These are phyloP conservation scores for Achlya flavicornis DNA, from an alignment of 2,888 invertebrate species.

Conservation along the genomic window DNA sequence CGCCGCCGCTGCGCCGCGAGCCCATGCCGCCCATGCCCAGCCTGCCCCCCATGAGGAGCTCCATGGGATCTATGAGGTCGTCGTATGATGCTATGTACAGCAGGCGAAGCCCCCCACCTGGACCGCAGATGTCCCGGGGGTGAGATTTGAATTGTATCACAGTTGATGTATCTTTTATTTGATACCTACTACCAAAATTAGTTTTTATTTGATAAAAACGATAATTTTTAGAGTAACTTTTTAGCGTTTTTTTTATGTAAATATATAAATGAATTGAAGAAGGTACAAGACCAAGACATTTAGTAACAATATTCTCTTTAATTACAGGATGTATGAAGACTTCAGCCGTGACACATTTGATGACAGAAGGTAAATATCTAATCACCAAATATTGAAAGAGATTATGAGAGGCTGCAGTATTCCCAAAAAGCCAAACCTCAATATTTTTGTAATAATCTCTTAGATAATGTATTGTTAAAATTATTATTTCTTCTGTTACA, in stretches of 20 bases:
- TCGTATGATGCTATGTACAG: slow-evolving; percentile 93
- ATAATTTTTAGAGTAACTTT: background rate
- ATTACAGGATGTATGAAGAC: slow-evolving; percentile 91
- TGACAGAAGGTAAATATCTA: slow-evolving; percentile 90
- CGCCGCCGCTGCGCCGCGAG: slow-evolving; percentile 90
- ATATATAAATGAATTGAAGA: no score
- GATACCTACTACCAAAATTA: no score
- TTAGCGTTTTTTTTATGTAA: no score
- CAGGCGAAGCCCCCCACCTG: slow-evolving; percentile 89
- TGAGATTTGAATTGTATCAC: slow-evolving; percentile 51
- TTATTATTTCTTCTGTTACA: slow-evolving; percentile 58
- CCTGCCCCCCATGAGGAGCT: slow-evolving; percentile 84
- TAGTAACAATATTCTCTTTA: slow-evolving; percentile 24
- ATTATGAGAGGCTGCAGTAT: no score
- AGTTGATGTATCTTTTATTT: slow-evolving; percentile 10
- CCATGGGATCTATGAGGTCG: slow-evolving; percentile 88
- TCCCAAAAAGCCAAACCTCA: no score
- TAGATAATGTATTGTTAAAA: no score
- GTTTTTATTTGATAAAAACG: no score
- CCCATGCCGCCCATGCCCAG: slow-evolving; percentile 92
- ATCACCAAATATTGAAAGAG: no score
- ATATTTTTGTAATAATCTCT: no score
- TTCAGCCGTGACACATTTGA: slow-evolving; percentile 95
- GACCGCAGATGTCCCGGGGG: slow-evolving; percentile 82
- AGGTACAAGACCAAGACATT: no score